phyloP scores from a whole-genome alignment of 1,140 invertebrate genomes.

The Tetramorium alpestre region DNA sequence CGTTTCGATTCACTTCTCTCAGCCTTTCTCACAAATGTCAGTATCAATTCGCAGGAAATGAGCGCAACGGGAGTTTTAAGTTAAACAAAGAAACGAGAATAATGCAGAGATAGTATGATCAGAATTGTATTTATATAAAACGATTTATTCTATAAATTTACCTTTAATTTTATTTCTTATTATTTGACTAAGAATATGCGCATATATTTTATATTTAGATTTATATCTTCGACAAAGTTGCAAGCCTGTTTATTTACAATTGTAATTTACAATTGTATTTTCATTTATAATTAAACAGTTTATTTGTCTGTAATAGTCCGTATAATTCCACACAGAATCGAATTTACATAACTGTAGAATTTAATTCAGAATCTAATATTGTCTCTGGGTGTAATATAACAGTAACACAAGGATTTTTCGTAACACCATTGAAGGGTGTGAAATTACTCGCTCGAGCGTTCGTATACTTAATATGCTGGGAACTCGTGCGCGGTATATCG shows the following conservation, averaged over 20 bases:
- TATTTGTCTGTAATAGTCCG: background rate
- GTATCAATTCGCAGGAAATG: constrained; percentile 40
- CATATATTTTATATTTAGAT: background rate
- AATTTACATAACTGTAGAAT: constrained; percentile 11
- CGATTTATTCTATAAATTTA: background rate
- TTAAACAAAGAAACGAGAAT: constrained; percentile 13
- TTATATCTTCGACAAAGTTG: background rate
- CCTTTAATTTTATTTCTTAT: background rate
- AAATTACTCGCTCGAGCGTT: constrained; percentile 8
- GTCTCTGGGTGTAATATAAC: background rate
- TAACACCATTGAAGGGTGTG: background rate
- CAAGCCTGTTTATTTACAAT: background rate
- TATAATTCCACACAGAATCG: background rate
- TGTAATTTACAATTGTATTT: background rate
- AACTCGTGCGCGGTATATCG: constrained; percentile 18
- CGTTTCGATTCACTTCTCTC: constrained; percentile 17
- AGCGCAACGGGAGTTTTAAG: background rate
- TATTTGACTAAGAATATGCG: background rate
- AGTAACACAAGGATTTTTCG: constrained; percentile 16
- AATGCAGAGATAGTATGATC: background rate
- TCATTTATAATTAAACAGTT: background rate
- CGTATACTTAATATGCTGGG: constrained; percentile 23
- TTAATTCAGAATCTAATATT: background rate
- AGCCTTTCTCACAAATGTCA: constrained; percentile 7
- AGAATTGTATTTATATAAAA: constrained; percentile 2